Base-by-base conservation (phyloP, 2,113 vertebrate species). In the Catharus fuscescens region DNA sequence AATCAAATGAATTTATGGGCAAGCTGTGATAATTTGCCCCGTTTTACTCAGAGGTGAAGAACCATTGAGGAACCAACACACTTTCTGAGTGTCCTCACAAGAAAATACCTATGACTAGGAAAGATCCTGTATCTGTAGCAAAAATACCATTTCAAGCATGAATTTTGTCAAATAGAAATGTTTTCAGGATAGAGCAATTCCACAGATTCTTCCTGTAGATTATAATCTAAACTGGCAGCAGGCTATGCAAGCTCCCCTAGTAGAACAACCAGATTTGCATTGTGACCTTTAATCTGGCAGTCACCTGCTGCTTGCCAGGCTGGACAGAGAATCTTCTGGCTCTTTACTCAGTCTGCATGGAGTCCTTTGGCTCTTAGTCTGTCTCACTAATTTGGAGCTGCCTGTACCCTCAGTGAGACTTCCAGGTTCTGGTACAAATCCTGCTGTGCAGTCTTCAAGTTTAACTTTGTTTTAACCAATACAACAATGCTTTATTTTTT, bases 11-110 rank as follows among this genome's bases (percentile, higher is more conserved):
- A 38, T 15, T 65, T 78, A n/a, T 11, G n/a, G 56, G 28, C 40
- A 26, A 32, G 12, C 3, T 73, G 36, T 73, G 38, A 15, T 48
- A 32, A 52, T 42, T 18, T 73, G n/a, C 16, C 9, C 20, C 81
- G 8, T 82, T 86, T 56, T 24, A 76, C 44, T 12, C 64, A 47
- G 16, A 83, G 40, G 8, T 14, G 36, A 44, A 76, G 25, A 86
- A 59, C 9, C 1, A 1, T 14, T 44, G 59, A 77, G 69, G 47
- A 57, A 31, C 17, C 31, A 56, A 7, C 34, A 20, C 0, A 0
- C 6, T 50, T 76, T 82, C 62, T 18, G 12, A 34, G 18, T 60
- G 26, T 15, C 32, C n/a, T 86, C 54, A 32, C 16, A 56, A 56
- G 80, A 82, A 76, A 77, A 80, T 77, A 29, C 6, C 24, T 40